Evolutionary conservation across 2,888 invertebrate species (phyloP), one percentile per base, ranked within the genome.

Genomic region (Phanerotoma sp.): DNA sequence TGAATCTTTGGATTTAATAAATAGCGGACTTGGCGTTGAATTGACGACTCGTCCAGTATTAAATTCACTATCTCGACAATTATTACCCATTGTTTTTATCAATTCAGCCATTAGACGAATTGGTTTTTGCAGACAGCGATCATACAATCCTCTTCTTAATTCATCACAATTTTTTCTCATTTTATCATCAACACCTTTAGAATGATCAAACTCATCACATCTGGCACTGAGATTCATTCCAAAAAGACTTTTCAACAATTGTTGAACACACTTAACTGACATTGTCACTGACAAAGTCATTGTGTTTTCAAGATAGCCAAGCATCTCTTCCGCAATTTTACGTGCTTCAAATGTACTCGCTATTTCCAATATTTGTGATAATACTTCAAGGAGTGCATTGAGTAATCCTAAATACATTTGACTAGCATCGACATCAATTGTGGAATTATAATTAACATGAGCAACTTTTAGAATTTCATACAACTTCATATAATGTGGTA

Each of bases 391-490:
- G 1, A 84, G 80, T 6, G 85, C 83, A 55, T 83, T 81, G 48
- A 91, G 75, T 56, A 90, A 80, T 25, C 81, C 82, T 47, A 87
- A 76, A 72, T 94, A 89, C 76, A 85, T 86, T 70, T 89, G 87
- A 63, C 89, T 89, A 30, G 86, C 84, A 66, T 86, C 85, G 30
- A 85, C 83, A 66, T 92, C 91, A 64, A 94, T 80, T 41, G 90
- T 90, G 68, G 86, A 93, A 84, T 91, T 92, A 78, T 93, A 93
- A 80, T 91, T 95, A 22, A 87, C 86, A 77, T 92, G 90, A 4
- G 93, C 88, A 62, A 88, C 87, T 72, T 86, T 88, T 52, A 96
- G 75, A 49, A 86, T 85, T 54, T 92, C 92, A 75, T 90, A 90
- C 56, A 96, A 82, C 77, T 89, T 91, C 81, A 91, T 83, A 74